Base-by-base conservation (phyloP, 53 echinoderm and acorn worm genomes). In the Mesocentrotus franciscanus region DNA sequence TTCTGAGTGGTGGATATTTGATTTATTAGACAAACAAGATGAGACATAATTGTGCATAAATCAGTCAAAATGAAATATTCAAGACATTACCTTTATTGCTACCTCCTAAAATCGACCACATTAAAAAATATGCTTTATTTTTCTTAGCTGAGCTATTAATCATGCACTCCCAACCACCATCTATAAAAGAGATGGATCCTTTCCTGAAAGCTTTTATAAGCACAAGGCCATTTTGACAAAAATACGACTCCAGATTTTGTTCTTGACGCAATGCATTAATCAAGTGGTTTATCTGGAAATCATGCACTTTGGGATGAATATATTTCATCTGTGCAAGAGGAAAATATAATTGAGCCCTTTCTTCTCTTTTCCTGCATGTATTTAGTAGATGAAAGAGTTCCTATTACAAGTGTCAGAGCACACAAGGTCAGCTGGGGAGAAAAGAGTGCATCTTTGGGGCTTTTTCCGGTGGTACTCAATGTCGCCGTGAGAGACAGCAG, bases 341-440 rank as follows among this genome's bases (percentile, higher is more conserved):
- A 27, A 79, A 12, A 58, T 57, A 85, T 85, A 85, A 85, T 85
- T 87, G 58, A 87, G 87, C 13, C 58, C 81, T 87, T 64, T 22
- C 66, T 64, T 68, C 62, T 68, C 36, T 66, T 90, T 61, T 91
- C 70, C 70, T 91, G 64, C 32, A 56, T 42, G 64, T 91, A 91
- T 91, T 91, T 91, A 62, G 62, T 35, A 91, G 91, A 91, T 91
- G 66, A 91, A 91, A 66, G 91, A 68, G 70, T 62, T 68, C 91
- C 62, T 66, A 91, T 91, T 68, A 91, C 91, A 91, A 91, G 91
- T 91, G 91, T 91, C 62, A 66, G 9, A 91, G 91, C 35, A 34
- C 68, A 91, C 87, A 91, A 91, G 91, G 91, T 91, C 91, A 91
- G 66, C 14, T 59, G 42, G 39, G 68, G 92, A 92, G 92, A 55